These are phyloP conservation scores for Heteromurus nitidus DNA, from an alignment of 2,888 invertebrate species.

Conservation along the genomic window DNA sequence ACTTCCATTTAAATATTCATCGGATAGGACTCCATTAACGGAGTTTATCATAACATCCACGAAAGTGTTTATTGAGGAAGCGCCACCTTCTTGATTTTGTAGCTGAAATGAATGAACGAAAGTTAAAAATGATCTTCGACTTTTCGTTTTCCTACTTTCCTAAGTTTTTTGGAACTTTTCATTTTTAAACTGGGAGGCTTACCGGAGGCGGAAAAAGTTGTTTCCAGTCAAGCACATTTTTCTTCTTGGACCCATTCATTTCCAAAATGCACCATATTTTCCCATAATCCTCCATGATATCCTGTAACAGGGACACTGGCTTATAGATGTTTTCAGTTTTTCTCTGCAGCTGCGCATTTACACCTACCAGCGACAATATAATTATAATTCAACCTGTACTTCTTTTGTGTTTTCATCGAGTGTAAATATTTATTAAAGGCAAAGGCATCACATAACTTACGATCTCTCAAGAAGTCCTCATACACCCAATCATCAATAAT, in stretches of 20 bases:
- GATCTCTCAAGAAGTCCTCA: background rate
- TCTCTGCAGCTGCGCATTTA: background rate
- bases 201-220: conserved; percentile 16
- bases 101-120: background rate
- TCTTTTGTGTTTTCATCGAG: no score
- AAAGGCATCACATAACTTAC: background rate
- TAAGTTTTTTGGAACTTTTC: no score
- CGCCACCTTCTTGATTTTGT: background rate
- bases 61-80: background rate
- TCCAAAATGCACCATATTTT: conserved; percentile 47
- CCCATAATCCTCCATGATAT: conserved; percentile 23
- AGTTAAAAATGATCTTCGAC: background rate
- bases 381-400: background rate
- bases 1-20: background rate
- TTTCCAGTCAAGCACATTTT: conserved; percentile 10
- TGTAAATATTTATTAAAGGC: background rate
- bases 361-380: conserved; percentile 20
- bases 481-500: background rate
- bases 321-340: conserved; percentile 19
- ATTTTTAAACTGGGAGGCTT: background rate
- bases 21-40: background rate
- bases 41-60: background rate
- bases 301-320: conserved; percentile 10
- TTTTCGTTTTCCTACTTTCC: background rate
- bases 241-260: conserved; percentile 20